These are phyloP conservation scores for Caranx ignobilis DNA, from an alignment of 2,113 vertebrate species.

Conservation along the genomic window DNA sequence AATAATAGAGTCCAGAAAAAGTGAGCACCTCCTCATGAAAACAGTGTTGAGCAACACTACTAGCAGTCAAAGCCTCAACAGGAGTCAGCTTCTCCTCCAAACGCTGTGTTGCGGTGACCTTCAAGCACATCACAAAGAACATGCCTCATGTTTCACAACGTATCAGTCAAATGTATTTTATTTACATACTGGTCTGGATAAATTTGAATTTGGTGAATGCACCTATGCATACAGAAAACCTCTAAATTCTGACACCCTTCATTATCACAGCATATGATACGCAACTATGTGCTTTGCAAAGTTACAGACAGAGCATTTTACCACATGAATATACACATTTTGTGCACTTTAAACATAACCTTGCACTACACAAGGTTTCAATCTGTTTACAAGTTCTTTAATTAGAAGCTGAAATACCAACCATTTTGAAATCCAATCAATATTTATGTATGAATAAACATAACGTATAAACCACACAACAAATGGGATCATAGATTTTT, in stretches of 20 bases:
- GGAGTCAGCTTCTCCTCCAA: background rate
- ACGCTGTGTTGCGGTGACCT: background rate
- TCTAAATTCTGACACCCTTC: constrained; percentile 63
- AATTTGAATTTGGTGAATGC: constrained; percentile 64
- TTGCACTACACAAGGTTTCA: constrained; percentile 46
- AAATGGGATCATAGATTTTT: constrained; percentile 70
- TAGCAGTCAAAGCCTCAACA: background rate
- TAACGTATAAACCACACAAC: constrained; percentile 73
- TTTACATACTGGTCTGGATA: constrained; percentile 73
- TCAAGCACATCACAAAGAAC: background rate
- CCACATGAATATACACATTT: constrained; percentile 50
- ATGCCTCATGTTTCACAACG: background rate
- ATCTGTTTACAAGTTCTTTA: constrained; percentile 50
- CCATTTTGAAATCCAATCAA: constrained; percentile 56
- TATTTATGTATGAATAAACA: constrained; percentile 63
- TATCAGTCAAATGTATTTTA: constrained; percentile 68
- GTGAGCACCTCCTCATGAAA: background rate
- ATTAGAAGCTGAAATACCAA: constrained; percentile 59
- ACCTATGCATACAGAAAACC: constrained; percentile 70
- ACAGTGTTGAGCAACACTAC: background rate
- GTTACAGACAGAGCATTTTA: constrained; percentile 54
- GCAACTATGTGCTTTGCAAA: constrained; percentile 65
- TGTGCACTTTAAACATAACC: constrained; percentile 58
- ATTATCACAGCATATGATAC: constrained; percentile 61
- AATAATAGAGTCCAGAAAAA: background rate